phyloP scores from a whole-genome alignment of 1,140 invertebrate genomes.

The Harpegnathos saltator region DNA sequence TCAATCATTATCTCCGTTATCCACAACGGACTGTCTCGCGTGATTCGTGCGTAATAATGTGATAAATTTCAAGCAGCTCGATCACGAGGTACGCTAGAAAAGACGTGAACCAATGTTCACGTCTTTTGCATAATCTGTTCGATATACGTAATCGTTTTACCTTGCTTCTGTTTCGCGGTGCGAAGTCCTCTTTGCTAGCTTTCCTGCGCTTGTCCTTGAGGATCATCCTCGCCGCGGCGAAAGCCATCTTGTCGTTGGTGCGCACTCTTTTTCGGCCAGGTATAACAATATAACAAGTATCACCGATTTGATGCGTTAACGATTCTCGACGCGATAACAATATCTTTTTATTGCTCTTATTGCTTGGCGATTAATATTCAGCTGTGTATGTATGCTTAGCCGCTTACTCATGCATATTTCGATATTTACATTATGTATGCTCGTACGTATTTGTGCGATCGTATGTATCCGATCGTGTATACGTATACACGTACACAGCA shows the following conservation, averaged over 20 bases:
- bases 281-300: conserved; percentile 13
- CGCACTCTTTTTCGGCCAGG: conserved; percentile 25
- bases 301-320: conserved; percentile 9
- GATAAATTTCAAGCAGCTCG: conserved; percentile 3
- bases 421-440: conserved; percentile 24
- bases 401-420: conserved; percentile 37
- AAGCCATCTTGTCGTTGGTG: conserved; percentile 88
- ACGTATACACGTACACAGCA: background rate
- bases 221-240: conserved; percentile 93
- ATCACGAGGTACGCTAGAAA: background rate
- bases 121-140: conserved; percentile 6
- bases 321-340: background rate
- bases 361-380: conserved; percentile 39
- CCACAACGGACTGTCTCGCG: no score
- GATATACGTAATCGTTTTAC: conserved; percentile 85
- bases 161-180: conserved; percentile 91
- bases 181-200: conserved; percentile 92
- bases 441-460: conserved; percentile 35
- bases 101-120: background rate
- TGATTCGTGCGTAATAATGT: no score
- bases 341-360: conserved; percentile 49
- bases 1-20: no score
- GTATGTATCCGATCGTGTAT: background rate
- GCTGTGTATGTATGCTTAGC: conserved; percentile 3
- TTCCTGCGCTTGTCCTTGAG: conserved; percentile 92